Evolutionary conservation across 1,140 invertebrate species (phyloP).

Genomic region (Platyura marginata): DNA sequence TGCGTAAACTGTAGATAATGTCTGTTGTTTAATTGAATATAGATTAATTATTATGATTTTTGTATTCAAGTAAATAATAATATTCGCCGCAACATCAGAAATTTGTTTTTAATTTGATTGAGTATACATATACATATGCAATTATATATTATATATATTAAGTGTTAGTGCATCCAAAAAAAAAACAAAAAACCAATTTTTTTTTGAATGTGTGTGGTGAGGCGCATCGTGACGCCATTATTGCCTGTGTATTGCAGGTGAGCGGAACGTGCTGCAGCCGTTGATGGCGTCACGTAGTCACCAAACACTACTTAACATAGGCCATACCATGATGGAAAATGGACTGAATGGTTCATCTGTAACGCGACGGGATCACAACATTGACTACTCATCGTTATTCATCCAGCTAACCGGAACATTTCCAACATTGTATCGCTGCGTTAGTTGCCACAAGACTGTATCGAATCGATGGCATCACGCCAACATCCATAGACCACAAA

Average conservation of each 20-base stretch:
- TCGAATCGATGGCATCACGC: constrained; percentile 53
- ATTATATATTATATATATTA: background rate
- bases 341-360: constrained; percentile 9
- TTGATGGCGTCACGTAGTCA: constrained; percentile 20
- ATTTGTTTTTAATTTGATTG: background rate
- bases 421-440: constrained; percentile 22
- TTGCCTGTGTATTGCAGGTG: constrained; percentile 7
- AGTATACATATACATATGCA: background rate
- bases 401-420: constrained; percentile 22
- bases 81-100: background rate
- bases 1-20: constrained; percentile 1
- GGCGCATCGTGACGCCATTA: constrained; percentile 4
- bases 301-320: constrained; percentile 9
- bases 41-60: background rate
- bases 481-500: constrained; percentile 47
- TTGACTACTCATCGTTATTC: constrained; percentile 23
- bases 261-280: constrained; percentile 13
- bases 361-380: constrained; percentile 23
- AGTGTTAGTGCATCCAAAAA: background rate
- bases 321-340: constrained; percentile 1
- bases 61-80: background rate
- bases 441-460: constrained; percentile 46
- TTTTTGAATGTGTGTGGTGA: constrained; percentile 1
- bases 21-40: background rate
- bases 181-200: background rate